phyloP scores from a whole-genome alignment of 2,113 vertebrate genomes.

The Rhineura floridana region DNA sequence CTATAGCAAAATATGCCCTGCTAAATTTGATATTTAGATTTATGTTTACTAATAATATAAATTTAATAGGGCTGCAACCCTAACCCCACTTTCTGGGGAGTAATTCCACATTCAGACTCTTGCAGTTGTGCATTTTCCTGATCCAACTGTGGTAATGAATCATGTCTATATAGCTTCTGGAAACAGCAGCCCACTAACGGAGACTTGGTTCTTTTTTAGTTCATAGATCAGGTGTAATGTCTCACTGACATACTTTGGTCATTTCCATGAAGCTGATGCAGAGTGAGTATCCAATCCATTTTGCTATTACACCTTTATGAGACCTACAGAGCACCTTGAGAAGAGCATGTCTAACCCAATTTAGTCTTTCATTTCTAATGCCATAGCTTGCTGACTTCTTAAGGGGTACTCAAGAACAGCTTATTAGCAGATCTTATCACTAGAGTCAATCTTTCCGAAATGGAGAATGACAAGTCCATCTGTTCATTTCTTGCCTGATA shows the following conservation, averaged over 20 bases:
- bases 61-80: too few relatives aligned
- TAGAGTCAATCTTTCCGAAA: conserved; percentile 68
- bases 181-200: not conserved
- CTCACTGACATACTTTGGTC: conserved; percentile 16
- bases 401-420: conserved; percentile 69
- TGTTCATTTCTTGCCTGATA: conserved; percentile 71
- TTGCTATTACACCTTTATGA: conserved; percentile 69
- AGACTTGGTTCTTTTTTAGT: not conserved
- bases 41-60: too few relatives aligned
- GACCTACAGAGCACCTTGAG: conserved; percentile 64
- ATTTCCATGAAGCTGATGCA: conserved; percentile 52
- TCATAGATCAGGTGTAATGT: not conserved
- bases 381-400: conserved; percentile 64
- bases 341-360: conserved; percentile 66
- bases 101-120: not conserved
- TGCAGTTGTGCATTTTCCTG: not conserved
- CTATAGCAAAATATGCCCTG: too few relatives aligned
- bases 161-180: not conserved
- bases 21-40: too few relatives aligned
- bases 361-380: conserved; percentile 74
- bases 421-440: conserved; percentile 74
- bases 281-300: conserved; percentile 66
- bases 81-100: not conserved
- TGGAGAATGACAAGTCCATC: conserved; percentile 70
- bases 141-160: not conserved